Percentiles rank a stretch among this genome's conserved stretches.
These are phyloP conservation scores for Oenanthe melanoleuca DNA, from an alignment of 2,113 vertebrate species.

Conservation along the genomic window DNA sequence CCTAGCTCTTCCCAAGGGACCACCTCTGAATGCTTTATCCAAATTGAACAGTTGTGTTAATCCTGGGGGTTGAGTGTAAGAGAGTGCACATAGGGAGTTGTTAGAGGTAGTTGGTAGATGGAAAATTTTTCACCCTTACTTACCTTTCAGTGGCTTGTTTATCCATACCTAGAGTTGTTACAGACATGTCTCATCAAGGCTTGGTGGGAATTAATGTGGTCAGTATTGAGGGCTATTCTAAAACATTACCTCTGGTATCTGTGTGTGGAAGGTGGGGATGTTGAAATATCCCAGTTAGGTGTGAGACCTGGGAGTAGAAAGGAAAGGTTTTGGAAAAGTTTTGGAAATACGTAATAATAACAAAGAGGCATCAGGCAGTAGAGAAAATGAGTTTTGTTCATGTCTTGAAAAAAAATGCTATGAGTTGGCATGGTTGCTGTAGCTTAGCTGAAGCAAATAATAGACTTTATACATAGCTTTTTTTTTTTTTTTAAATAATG, in stretches of 20 bases:
- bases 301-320: background rate
- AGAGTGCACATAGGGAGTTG: background rate
- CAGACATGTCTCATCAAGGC: background rate
- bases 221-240: background rate
- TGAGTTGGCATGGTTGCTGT: slow-evolving; percentile 31
- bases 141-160: slow-evolving; percentile 10
- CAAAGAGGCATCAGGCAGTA: background rate
- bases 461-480: background rate
- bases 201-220: background rate
- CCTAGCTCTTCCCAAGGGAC: background rate
- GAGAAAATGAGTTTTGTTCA: background rate
- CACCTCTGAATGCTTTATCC: background rate
- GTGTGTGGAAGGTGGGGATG: background rate
- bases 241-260: background rate
- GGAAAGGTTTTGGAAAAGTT: background rate
- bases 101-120: background rate
- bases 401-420: background rate
- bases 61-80: background rate
- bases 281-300: background rate
- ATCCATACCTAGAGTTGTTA: background rate
- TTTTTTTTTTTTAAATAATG: background rate
- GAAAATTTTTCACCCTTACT: background rate
- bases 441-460: slow-evolving; percentile 3
- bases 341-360: background rate
- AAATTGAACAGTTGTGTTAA: background rate